Base-by-base conservation (phyloP, 2,113 vertebrate genomes). In the Ammodytes dubius region DNA sequence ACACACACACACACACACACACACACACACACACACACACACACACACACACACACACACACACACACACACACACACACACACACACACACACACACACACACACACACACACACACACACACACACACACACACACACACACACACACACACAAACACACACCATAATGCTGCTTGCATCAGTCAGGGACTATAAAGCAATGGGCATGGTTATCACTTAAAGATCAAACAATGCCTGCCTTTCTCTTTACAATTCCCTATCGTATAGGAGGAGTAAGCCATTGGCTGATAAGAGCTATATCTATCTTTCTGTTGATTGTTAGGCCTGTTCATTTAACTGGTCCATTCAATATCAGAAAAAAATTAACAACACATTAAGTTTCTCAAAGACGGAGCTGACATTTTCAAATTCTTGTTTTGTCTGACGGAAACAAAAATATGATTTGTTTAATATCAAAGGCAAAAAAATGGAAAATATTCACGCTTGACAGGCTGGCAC, bases 121-220 rank as follows among this genome's bases (percentile, higher is more conserved):
- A 27, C 27, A 27, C 27, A 27, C 27, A 27, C 27, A 27, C 27
- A 27, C 27, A 27, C 27, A 27, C 27, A 27, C 27, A 27, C 27
- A 27, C 27, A 27, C 27, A 27, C 27, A 27, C 27, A 27, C 27
- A 27, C 27, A 27, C 27, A 27, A 1, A 27, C 27, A 27, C 27
- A 27, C 27, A 67, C 59, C 14, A 37, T 50, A 39, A 50, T 12
- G 37, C 58, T 76, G 43, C 17, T 68, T 74, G 59, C 52, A 82
- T 60, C 82, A 67, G 76, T 47, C 83, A 64, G 68, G 81, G 35
- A 5, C 37, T 35, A 50, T n/a, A 65, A 6, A 37, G 54, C 47
- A 53, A 1, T 43, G 81, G n/a, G 47, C 56, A 74, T 27, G 46
- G 72, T 5, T 43, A 13, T 39, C 58, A 8, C 66, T 19, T 27